Base-by-base conservation (phyloP, 2,113 vertebrate species). In the Oncorhynchus gorbuscha region DNA sequence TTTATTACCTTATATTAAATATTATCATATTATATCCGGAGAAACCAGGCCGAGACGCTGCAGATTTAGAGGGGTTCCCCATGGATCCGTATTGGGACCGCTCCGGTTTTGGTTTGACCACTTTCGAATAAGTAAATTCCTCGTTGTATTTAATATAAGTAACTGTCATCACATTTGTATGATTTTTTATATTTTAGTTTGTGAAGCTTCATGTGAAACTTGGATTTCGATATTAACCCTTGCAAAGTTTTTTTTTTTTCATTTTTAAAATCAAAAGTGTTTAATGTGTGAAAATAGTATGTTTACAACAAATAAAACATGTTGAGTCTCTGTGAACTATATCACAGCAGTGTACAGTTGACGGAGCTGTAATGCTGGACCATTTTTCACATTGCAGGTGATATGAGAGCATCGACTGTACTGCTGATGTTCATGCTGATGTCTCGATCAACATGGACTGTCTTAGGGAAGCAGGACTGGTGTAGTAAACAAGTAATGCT, bases 11-110 rank as follows among this genome's bases (percentile, higher is more conserved):
- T 55, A 55, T 1, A 55, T 16, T 51, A 51, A 14, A 51, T 51
- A 16, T 51, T 16, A 55, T 55, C 4, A 55, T 18, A 1, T 18
- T 18, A 55, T 55, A 14, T 16, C 94, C 98, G 99, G 95, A 97
- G 96, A 95, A 99, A 97, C 94, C 94, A 95, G 80, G 97, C 95
- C 75, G 97, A 98, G 93, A 92, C 94, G 84, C 95, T 98, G 94
- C 98, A 98, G 93, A 99, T 97, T 99, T 96, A 98, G 49, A 55
- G 49, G 16, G 58, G 65, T 81, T 83, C 75, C 75, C 55, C 72
- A 79, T 9, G 78, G 66, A 7, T 45, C 18, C 16, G 8, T 8
- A 3, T 35, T 72, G 71, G 65, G 70, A 84, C 83, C 76, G 9
- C 64, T 76, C 58, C 62, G 51, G 69, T 76, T 77, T 68, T 13